Base-by-base conservation (phyloP, 35 echinoderm and acorn worm species). In the Holothuria glaberrima region DNA sequence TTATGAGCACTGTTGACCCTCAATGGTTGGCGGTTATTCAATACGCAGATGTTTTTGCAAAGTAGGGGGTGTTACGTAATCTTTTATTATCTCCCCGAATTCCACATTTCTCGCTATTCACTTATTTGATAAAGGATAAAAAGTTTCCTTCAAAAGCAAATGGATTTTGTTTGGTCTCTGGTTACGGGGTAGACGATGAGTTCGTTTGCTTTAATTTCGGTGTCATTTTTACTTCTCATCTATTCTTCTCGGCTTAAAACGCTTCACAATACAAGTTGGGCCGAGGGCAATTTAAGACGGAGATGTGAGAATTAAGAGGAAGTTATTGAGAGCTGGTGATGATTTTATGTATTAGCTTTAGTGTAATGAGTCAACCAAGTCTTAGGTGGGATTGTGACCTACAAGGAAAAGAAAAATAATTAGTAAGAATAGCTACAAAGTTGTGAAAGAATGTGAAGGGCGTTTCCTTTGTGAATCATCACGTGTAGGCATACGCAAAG, bases 81-180 rank as follows among this genome's bases (percentile, higher is more conserved):
- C 36, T 78, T 78, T 78, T 78, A 78, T 78, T 78, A 78, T 78
- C 74, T 78, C 38, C 29, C 17, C 50, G 74, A 78, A 78, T 48
- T 78, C 74, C 74, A 78, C 74, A 78, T 78, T 78, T 78, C 38
- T 78, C 38, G 74, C 74, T 78, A 78, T 78, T 78, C 74, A 78
- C 74, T 78, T 78, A 78, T 78, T 78, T 78, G 74, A 78, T 78
- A 78, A 78, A 78, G 74, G 74, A 78, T 78, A 36, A 78, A 78
- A 78, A 78, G 74, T 78, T 31, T 48, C 44, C n/a, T 48, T 28
- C 74, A 78, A 78, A 48, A 78, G 74, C 74, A 78, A 78, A 78
- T 78, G 35, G 74, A 78, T 78, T 78, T 78, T 78, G 74, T 78
- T 78, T 78, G 74, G 38, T 78, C 74, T 78, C 38, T 78, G 74